Base-by-base conservation (phyloP, 2,888 invertebrate genomes). In the Philhelius pedissequus region DNA sequence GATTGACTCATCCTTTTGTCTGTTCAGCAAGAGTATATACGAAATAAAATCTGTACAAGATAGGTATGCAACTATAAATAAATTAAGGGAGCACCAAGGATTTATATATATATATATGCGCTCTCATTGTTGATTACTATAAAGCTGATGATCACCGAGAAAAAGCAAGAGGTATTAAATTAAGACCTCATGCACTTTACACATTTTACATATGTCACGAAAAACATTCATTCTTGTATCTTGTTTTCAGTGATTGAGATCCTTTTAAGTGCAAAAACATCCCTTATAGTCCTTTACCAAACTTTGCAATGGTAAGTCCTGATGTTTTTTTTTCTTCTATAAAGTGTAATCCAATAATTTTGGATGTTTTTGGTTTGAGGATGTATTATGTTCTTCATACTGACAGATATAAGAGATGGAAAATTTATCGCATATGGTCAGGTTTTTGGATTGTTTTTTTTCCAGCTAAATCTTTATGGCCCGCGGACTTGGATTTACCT, bases 161-260 rank as follows among this genome's bases (percentile, higher is more conserved):
- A 74, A 74, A 9, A 58, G 54, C 2, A 11, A 30, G 6, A 56
- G 74, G 71, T 66, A 84, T 84, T 84, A 84, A 84, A 84, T 84
- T 84, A 80, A 84, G 84, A 84, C 84, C 80, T 84, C 84, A 80
- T 89, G 90, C 89, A 90, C 89, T 90, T 90, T 89, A 90, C 90
- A 90, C 89, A 90, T 89, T 89, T 89, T 89, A 89, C 89, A 89
- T 89, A 89, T 90, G 89, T 90, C 89, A 87, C 88, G 86, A 82
- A 54, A 62, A 87, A 89, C 86, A 71, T 74, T 62, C 40, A 69
- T 74, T 30, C 71, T 75, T 52, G 9, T 22, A 30, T 56, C 18
- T 5, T 30, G 4, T 9, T 56, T n/a, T n/a, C n/a, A n/a, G 35
- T 30, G 15, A 66, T 58, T 50, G 43, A 54, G 71, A 75, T 80